Evolutionary conservation across 2,797 vertebrate genomes (phyloP).

Genomic region (Scolopax bukidnonensis): DNA sequence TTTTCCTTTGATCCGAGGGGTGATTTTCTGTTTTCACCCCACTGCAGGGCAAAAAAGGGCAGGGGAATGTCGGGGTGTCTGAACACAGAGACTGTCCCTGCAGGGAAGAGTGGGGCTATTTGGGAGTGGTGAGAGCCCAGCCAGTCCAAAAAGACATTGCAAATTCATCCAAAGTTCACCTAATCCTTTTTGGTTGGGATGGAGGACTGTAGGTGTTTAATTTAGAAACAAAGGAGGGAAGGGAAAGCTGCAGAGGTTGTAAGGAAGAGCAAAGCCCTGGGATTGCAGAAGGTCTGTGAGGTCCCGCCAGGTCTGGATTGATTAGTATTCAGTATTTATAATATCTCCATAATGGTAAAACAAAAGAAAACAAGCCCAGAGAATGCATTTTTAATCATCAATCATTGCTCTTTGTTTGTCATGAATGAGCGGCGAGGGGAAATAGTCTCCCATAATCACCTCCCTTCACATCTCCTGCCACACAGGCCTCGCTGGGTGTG

Average conservation of each 20-base stretch:
- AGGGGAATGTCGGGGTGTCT: neutral
- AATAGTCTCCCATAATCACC: conserved; percentile 85
- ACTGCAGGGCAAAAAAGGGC: neutral
- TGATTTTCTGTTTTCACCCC: neutral
- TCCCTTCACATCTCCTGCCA: conserved; percentile 79
- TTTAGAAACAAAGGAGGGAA: conserved; percentile 18
- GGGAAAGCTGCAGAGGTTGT: conserved; percentile 13
- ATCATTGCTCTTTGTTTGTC: conserved; percentile 88
- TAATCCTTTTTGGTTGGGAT: neutral
- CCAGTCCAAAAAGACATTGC: neutral
- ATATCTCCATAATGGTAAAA: conserved; percentile 87
- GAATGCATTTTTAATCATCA: conserved; percentile 89
- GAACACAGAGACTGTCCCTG: neutral
- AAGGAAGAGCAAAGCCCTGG: conserved; percentile 52
- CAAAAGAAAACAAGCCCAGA: conserved; percentile 86
- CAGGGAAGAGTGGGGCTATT: neutral
- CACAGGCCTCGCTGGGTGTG: conserved; percentile 74
- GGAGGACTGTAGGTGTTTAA: neutral
- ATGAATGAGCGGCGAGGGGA: conserved; percentile 83
- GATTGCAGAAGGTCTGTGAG: conserved; percentile 77
- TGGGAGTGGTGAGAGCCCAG: neutral
- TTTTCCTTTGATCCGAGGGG: neutral
- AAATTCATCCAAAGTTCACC: neutral
- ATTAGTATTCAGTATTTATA: conserved; percentile 87
- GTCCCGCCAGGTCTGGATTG: conserved; percentile 80